Base-by-base conservation (phyloP, 2,888 invertebrate genomes). In the Drosophila helvetica region DNA sequence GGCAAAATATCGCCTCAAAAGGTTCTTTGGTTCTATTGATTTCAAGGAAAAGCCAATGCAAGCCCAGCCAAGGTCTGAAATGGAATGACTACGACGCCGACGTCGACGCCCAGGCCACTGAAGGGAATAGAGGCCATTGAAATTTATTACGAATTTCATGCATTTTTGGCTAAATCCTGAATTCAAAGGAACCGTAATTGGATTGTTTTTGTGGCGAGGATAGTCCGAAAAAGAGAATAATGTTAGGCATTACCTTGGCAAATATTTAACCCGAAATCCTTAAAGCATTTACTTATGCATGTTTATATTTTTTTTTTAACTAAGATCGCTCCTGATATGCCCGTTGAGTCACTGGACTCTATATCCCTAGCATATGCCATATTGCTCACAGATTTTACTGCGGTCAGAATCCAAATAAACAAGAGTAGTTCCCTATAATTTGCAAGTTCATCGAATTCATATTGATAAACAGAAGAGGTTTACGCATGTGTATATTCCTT, bases 71-170 rank as follows among this genome's bases (percentile, higher is more conserved):
- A 71, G 70, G 70, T 57, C 70, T 72, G 9, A 57, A 70, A 71
- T 57, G 70, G 63, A n/a, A n/a, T 71, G 72, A 71, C 72, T 71
- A 71, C 57, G 63, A 71, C 63, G 71, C 53, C 48, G 65, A 12
- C 33, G 33, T 33, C 33, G 33, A 33, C 33, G 4, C n/a, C n/a
- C n/a, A n/a, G 22, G 38, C 2, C 38, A 38, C 15, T 15, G 7
- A n/a, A 38, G 7, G 38, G 38, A 38, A 38, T 7, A 38, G n/a
- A 38, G 38, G 38, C n/a, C 38, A 38, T 15, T 15, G 38, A 38
- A 38, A 38, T 38, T 15, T 2, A 38, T 38, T 6, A 38, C 38
- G 15, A 38, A 38, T 38, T 12, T 33, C 33, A 38, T 2, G 15
- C 15, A 38, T 38, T 15, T 6, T 38, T n/a, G 15, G 38, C n/a